Evolutionary conservation across 92 coral and sea anemone species (phyloP), one percentile per base, ranked within the genome.

Genomic region (Phymanthus crucifer): DNA sequence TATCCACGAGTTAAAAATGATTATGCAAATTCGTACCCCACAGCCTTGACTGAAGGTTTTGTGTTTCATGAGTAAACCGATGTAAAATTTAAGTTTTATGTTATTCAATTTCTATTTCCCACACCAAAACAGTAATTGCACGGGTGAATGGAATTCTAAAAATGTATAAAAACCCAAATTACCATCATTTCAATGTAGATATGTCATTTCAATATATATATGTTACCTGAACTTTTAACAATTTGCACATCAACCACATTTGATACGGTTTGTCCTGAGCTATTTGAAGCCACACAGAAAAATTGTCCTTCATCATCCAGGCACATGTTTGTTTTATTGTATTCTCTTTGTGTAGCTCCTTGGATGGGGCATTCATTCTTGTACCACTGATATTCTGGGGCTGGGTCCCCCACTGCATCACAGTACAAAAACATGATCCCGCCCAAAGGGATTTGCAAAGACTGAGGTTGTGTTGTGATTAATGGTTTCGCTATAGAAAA

Each of bases 401-500:
- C 93, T 21, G 99, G 98, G 31, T 89, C 90, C 2, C 98, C 96
- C 29, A 90, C 94, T 7, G 94, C 95, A 73, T 95, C 99, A 87
- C 99, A 95, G 64, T 78, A 92, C 54, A 92, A 66, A 35, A 83
- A 77, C 29, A 89, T 81, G 4, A 81, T 54, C 45, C 97, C 86
- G 48, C 97, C 97, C 66, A 78, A 24, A 16, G 73, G 32, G 10
- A 37, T 66, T n/a, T 76, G 78, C 0, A 79, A 81, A n/a, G 40
- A 31, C 35, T 84, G 66, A n/a, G 97, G 97, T 70, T 86, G 93
- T 12, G 83, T 67, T 2, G 89, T 87, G 70, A 91, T 80, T 24
- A 40, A 79, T n/a, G 95, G 95, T 67, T 66, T 64, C 7, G 82
- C 82, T 78, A 37, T 10, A 26, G 16, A 76, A 23, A 76, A 54